Evolutionary conservation across 2,797 vertebrate genomes (phyloP).

Genomic region (Coreius guichenoti): DNA sequence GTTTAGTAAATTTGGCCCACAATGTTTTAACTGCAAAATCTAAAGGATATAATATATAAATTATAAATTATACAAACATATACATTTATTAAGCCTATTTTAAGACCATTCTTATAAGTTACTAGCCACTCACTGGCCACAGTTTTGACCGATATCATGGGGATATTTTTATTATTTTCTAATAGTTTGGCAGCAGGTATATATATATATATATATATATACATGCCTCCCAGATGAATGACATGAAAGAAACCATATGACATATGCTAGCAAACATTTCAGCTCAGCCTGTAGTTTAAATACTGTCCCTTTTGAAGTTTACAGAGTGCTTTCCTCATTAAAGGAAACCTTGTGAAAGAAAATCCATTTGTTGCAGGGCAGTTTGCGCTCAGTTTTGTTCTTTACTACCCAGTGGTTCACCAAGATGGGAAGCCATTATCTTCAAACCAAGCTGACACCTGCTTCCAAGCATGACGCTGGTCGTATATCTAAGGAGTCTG

Average conservation of each 20-base stretch:
- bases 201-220: too few species aligned
- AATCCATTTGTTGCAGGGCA: conserved; percentile 25
- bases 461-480: conserved; percentile 33
- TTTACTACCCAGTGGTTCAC: conserved; percentile 21
- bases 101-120: too few species aligned
- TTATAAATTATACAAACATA: neutral
- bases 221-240: neutral
- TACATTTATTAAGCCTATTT: too few species aligned
- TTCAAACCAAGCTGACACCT: conserved; percentile 39
- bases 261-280: neutral
- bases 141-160: too few species aligned
- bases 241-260: neutral
- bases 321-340: conserved; percentile 21
- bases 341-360: conserved; percentile 12
- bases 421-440: conserved; percentile 29
- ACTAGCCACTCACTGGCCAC: too few species aligned
- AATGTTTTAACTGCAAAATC: neutral
- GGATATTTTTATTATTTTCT: too few species aligned
- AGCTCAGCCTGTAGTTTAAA: neutral
- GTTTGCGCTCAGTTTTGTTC: neutral
- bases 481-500: conserved; percentile 12
- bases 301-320: neutral
- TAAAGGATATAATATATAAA: neutral
- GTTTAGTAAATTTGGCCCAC: too few species aligned
- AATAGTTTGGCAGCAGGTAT: too few species aligned